Conservation (phyloP, 2,888 invertebrate species). For the Athrips mouffetella region DNA sequence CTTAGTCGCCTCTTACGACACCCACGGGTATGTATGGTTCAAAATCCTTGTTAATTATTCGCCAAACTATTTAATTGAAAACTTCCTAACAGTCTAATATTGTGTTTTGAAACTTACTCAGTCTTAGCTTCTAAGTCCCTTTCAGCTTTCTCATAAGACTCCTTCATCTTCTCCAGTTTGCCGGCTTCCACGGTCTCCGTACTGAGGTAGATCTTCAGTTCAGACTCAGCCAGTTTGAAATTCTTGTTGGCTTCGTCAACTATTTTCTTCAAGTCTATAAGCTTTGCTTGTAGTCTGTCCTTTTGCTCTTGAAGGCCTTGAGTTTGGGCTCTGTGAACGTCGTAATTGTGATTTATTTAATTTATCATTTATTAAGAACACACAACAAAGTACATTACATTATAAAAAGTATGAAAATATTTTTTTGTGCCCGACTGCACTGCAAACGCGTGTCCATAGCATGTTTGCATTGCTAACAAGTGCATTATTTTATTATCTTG, state of each 20-base stretch:
- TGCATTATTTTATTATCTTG: too few relatives aligned
- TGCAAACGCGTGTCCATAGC: too few relatives aligned
- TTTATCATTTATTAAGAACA: too few relatives aligned
- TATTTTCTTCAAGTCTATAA: constrained; percentile 83
- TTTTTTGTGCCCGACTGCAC: too few relatives aligned
- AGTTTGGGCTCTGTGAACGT: constrained; percentile 79
- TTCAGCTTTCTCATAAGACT: constrained; percentile 60
- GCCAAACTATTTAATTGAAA: constrained; percentile 11
- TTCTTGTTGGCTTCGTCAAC: constrained; percentile 83
- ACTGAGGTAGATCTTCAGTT: constrained; percentile 86
- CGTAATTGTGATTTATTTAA: too few relatives aligned
- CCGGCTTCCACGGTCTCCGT: constrained; percentile 79
- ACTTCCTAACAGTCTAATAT: neutral
- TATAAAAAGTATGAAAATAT: too few relatives aligned
- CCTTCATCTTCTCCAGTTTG: constrained; percentile 80
- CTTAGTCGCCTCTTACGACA: too few relatives aligned
- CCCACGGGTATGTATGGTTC: too few relatives aligned
- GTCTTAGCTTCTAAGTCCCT: constrained; percentile 74
- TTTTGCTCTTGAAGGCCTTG: constrained; percentile 84
- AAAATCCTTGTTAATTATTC: too few relatives aligned
- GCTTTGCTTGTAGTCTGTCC: constrained; percentile 81
- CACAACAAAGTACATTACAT: too few relatives aligned
- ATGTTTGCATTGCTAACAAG: too few relatives aligned
- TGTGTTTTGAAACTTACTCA: constrained; percentile 48
- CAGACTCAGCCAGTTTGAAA: constrained; percentile 83